These are phyloP conservation scores for Scrobipalpa costella DNA, from an alignment of 2,888 invertebrate genomes.

Conservation along the genomic window DNA sequence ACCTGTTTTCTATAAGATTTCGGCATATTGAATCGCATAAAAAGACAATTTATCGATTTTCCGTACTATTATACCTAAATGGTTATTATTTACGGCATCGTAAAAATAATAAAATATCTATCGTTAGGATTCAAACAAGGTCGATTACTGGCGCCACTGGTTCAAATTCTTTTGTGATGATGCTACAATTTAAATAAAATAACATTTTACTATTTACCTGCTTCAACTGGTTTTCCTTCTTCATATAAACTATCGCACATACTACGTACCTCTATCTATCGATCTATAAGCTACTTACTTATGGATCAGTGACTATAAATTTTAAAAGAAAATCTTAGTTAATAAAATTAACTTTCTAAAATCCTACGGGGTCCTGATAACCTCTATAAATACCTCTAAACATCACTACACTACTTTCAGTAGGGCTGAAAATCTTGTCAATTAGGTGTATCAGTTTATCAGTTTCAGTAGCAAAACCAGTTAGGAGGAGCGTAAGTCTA, in stretches of 20 bases:
- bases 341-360: too few species aligned
- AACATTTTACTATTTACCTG: slow-evolving; percentile 18
- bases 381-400: too few species aligned
- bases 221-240: slow-evolving; percentile 20
- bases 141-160: slow-evolving; percentile 55
- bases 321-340: too few species aligned
- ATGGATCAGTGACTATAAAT: too few species aligned
- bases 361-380: too few species aligned
- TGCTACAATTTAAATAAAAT: slow-evolving; percentile 37
- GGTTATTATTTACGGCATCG: slow-evolving; percentile 48
- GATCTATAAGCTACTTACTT: too few species aligned
- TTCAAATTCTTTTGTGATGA: slow-evolving; percentile 51
- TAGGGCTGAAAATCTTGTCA: too few species aligned
- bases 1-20: too few species aligned
- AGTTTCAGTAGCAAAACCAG: too few species aligned
- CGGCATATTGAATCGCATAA: slow-evolving; percentile 34
- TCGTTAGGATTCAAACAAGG: slow-evolving; percentile 41
- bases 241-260: neutral
- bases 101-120: slow-evolving; percentile 42
- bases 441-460: too few species aligned
- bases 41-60: slow-evolving; percentile 48
- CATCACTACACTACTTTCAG: too few species aligned
- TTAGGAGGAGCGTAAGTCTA: too few species aligned
- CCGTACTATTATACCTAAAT: slow-evolving; percentile 38
- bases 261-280: neutral